Conservation (phyloP, 2,797 vertebrate species). For the Gorsachius magnificus region DNA sequence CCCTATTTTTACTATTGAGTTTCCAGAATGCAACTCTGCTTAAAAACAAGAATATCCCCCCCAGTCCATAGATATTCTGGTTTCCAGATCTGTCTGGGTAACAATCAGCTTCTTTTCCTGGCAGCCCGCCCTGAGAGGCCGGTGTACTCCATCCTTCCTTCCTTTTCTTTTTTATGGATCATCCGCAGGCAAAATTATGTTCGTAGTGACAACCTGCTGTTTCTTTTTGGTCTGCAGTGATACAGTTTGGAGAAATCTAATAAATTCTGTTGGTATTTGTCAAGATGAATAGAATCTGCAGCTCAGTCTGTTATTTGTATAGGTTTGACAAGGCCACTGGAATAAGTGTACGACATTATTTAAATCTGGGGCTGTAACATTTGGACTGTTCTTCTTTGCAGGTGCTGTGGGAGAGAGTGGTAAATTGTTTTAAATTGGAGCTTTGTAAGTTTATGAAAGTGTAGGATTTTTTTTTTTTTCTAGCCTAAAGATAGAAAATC, state of each 20-base stretch:
- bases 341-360: not conserved
- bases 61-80: not conserved
- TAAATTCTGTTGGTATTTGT: not conserved
- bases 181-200: not conserved
- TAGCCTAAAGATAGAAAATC: not conserved
- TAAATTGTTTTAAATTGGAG: constrained; percentile 2
- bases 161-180: not conserved
- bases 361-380: not conserved
- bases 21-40: not conserved
- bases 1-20: not conserved
- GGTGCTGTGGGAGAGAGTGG: not conserved
- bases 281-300: not conserved
- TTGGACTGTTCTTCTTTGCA: not conserved
- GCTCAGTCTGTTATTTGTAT: not conserved
- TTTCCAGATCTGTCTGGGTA: not conserved
- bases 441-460: not conserved
- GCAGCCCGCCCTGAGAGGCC: not conserved
- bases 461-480: not conserved
- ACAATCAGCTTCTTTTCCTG: not conserved
- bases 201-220: not conserved
- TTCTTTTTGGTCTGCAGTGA: not conserved
- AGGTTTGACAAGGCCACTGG: not conserved
- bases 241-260: not conserved
- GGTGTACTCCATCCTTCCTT: not conserved
- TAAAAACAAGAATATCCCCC: not conserved